These are phyloP conservation scores for Sebastes fasciatus DNA, from an alignment of 2,113 vertebrate species.

Conservation along the genomic window DNA sequence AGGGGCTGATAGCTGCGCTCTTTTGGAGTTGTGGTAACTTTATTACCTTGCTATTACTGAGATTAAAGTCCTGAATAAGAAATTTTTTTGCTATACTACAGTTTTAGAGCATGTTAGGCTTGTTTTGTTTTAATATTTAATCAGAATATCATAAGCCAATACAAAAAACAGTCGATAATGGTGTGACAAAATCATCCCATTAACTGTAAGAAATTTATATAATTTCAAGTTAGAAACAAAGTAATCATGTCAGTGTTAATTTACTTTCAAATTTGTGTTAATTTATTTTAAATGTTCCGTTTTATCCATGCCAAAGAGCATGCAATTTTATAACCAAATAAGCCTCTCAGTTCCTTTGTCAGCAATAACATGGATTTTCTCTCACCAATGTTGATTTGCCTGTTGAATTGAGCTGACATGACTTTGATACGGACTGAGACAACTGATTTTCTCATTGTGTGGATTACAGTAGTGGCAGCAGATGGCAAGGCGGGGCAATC, in stretches of 20 bases:
- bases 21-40: background rate
- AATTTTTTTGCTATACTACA: background rate
- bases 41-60: background rate
- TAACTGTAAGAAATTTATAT: background rate
- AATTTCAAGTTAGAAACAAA: background rate
- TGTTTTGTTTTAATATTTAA: background rate
- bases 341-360: slow-evolving; percentile 19
- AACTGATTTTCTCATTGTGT: slow-evolving; percentile 76
- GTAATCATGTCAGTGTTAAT: background rate
- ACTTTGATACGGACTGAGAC: slow-evolving; percentile 75
- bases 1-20: background rate
- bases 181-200: background rate
- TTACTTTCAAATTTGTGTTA: background rate
- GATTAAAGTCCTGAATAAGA: background rate
- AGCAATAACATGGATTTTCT: slow-evolving; percentile 26
- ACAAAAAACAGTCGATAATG: background rate
- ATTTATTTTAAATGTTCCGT: background rate
- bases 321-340: background rate
- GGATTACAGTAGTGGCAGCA: slow-evolving; percentile 80
- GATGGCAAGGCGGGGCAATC: slow-evolving; percentile 81
- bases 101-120: background rate
- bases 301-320: background rate
- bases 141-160: background rate
- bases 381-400: slow-evolving; percentile 66
- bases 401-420: slow-evolving; percentile 67